phyloP scores from a whole-genome alignment of 2,888 invertebrate species.

The Drosophila diplacantha region DNA sequence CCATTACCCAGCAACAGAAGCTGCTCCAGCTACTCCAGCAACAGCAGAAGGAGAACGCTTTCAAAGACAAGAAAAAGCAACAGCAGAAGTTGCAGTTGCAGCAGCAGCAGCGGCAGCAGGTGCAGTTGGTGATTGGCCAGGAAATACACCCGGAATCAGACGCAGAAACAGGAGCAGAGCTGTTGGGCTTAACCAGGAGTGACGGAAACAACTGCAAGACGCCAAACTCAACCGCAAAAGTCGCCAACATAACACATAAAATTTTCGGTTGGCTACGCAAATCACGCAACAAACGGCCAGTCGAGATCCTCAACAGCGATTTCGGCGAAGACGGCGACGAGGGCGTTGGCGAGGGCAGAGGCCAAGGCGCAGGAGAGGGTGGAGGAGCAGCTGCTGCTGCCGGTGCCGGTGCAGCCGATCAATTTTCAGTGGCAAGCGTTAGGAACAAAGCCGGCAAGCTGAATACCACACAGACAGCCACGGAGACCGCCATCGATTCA shows the following conservation, averaged over 20 bases:
- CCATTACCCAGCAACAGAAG: slow-evolving; percentile 52
- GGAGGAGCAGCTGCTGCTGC: slow-evolving; percentile 51
- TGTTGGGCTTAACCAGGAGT: slow-evolving; percentile 30
- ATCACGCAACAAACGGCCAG: slow-evolving; percentile 67
- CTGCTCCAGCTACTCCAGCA: slow-evolving; percentile 41
- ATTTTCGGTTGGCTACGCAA: slow-evolving; percentile 69
- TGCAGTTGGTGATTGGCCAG: slow-evolving; percentile 21
- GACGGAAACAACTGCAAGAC: slow-evolving; percentile 58
- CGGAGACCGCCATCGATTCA: slow-evolving; percentile 70
- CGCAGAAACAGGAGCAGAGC: slow-evolving; percentile 11
- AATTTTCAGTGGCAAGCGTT: slow-evolving; percentile 64
- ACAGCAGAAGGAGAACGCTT: slow-evolving; percentile 29
- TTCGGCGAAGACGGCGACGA: slow-evolving; percentile 72
- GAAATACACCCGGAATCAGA: slow-evolving; percentile 8
- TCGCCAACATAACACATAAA: slow-evolving; percentile 73
- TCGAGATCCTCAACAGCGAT: slow-evolving; percentile 64
- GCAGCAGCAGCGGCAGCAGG: slow-evolving; percentile 2
- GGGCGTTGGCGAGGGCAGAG: slow-evolving; percentile 55
- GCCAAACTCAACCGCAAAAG: slow-evolving; percentile 70
- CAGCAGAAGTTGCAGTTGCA: slow-evolving; percentile 21
- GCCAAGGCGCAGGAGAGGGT: slow-evolving; percentile 55
- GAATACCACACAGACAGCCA: slow-evolving; percentile 72
- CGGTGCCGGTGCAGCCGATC: slow-evolving; percentile 51
- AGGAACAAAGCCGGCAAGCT: slow-evolving; percentile 66
- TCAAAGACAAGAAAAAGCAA: slow-evolving; percentile 9